Percentiles rank a stretch among this genome's conserved stretches.
phyloP scores from a whole-genome alignment of 2,888 invertebrate genomes.

The Allophyes oxyacanthae region DNA sequence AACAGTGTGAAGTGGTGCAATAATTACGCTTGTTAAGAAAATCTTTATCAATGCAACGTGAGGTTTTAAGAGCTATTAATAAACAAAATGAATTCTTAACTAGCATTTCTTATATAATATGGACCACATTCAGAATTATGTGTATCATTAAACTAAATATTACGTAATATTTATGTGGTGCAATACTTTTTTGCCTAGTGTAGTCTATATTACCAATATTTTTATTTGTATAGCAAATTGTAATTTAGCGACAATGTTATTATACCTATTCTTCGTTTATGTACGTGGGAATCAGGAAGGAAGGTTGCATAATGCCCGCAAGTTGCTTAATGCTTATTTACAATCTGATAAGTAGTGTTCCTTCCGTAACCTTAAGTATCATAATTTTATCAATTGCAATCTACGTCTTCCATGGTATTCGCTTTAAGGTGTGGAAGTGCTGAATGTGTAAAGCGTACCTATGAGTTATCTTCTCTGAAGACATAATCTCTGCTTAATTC shows the following conservation, averaged over 20 bases:
- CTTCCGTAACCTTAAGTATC: constrained; percentile 43
- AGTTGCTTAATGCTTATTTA: constrained; percentile 35
- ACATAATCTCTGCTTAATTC: neutral
- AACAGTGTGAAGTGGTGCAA: too few species aligned
- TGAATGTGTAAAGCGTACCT: constrained; percentile 23
- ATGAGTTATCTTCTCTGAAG: constrained; percentile 3
- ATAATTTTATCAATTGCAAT: constrained; percentile 52
- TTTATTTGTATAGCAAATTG: neutral
- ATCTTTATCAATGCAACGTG: too few species aligned
- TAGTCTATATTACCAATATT: neutral
- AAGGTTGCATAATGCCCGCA: constrained; percentile 41
- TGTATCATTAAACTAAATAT: too few species aligned
- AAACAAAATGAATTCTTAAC: too few species aligned
- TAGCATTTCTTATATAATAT: too few species aligned
- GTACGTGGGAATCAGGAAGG: constrained; percentile 51
- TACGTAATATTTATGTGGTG: too few species aligned
- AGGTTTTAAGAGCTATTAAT: too few species aligned
- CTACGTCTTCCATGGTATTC: constrained; percentile 18
- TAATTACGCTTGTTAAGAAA: too few species aligned
- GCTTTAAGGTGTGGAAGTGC: constrained; percentile 12
- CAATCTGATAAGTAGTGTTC: constrained; percentile 38
- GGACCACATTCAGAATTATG: too few species aligned
- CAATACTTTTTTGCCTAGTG: too few species aligned
- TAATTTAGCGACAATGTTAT: constrained; percentile 24
- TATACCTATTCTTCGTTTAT: too few species aligned